Conservation (phyloP, 2,888 invertebrate species). For the Blastobasis adustella region DNA sequence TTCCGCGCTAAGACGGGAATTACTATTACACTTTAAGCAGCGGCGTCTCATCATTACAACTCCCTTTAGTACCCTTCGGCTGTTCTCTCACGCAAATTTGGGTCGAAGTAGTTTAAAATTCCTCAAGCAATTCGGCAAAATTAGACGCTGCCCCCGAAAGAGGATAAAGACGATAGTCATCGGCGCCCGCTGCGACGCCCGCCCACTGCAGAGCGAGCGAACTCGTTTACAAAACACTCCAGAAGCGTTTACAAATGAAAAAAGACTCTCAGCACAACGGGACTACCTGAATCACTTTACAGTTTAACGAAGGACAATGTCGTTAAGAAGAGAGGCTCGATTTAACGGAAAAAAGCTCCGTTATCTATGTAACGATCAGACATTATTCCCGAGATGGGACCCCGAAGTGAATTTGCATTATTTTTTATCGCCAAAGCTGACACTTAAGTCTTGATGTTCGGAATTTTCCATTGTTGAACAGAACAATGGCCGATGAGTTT, state of each 20-base stretch:
- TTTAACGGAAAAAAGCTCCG: constrained; percentile 59
- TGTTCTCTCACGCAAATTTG: too few relatives aligned
- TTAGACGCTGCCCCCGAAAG: too few relatives aligned
- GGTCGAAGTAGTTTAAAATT: too few relatives aligned
- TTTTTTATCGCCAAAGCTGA: constrained; percentile 58
- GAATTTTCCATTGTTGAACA: constrained; percentile 40
- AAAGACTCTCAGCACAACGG: constrained; percentile 46
- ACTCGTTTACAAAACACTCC: constrained; percentile 32
- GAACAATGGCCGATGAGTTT: constrained; percentile 51
- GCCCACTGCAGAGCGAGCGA: constrained; percentile 21
- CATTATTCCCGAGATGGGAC: constrained; percentile 43
- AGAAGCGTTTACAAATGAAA: constrained; percentile 55
- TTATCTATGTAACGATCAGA: constrained; percentile 62
- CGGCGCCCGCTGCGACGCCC: constrained; percentile 14
- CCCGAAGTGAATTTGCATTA: constrained; percentile 59
- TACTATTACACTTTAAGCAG: too few relatives aligned
- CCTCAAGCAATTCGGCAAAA: too few relatives aligned
- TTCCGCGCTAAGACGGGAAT: background rate
- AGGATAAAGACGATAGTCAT: constrained; percentile 17
- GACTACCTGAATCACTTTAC: constrained; percentile 64
- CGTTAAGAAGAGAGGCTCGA: constrained; percentile 40
- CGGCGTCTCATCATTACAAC: too few relatives aligned
- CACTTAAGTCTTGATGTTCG: constrained; percentile 41
- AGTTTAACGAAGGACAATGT: constrained; percentile 53
- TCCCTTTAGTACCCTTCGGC: too few relatives aligned